These are phyloP conservation scores for Halcyon malimbica DNA, from an alignment of 2,113 vertebrate species.

Conservation along the genomic window DNA sequence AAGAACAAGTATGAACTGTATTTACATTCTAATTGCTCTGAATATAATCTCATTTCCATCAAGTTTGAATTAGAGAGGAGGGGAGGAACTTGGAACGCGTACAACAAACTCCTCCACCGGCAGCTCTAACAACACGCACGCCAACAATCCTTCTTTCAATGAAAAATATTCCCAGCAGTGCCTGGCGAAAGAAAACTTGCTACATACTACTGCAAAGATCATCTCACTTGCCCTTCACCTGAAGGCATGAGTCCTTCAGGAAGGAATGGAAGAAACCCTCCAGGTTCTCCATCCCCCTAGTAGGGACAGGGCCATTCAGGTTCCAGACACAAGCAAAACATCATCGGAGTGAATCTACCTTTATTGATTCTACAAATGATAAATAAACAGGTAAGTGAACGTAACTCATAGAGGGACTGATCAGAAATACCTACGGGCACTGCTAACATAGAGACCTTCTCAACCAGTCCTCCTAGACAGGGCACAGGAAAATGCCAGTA, in stretches of 20 bases:
- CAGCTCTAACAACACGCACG: background rate
- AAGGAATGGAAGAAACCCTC: background rate
- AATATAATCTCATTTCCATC: background rate
- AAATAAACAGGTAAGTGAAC: background rate
- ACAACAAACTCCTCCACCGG: background rate
- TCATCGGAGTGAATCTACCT: background rate
- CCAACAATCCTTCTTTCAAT: background rate
- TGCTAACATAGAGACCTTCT: background rate
- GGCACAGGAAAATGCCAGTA: background rate
- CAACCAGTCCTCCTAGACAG: background rate
- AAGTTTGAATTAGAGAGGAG: background rate
- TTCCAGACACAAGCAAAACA: background rate
- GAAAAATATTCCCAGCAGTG: background rate
- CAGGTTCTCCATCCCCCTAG: background rate
- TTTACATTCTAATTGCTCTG: background rate
- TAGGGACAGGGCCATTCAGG: background rate
- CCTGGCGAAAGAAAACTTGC: background rate
- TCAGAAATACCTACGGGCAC: background rate
- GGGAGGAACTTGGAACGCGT: background rate
- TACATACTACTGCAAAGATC: background rate
- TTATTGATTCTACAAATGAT: background rate
- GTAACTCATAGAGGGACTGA: background rate
- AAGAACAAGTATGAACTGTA: fast-evolving
- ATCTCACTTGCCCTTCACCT: background rate
- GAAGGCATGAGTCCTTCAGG: background rate